phyloP scores from a whole-genome alignment of 2,888 invertebrate species.

The Luffia ferchaultella region DNA sequence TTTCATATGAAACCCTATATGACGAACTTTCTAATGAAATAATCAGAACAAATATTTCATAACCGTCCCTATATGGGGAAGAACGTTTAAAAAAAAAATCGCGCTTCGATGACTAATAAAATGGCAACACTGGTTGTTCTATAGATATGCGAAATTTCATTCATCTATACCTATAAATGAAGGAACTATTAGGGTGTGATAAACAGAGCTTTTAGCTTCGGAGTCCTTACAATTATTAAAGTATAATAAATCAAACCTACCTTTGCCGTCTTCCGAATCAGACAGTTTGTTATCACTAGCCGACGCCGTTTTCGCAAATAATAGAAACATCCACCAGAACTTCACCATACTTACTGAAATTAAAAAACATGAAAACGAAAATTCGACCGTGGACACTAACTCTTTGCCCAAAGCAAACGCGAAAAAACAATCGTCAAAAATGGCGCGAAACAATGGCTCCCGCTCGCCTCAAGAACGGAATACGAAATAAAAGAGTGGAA shows the following conservation, averaged over 20 bases:
- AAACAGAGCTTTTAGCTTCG: too few species aligned
- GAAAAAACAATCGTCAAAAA: slow-evolving; percentile 27
- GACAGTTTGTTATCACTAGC: slow-evolving; percentile 51
- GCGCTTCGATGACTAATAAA: too few species aligned
- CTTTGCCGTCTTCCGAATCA: slow-evolving; percentile 41
- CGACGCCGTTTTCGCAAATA: slow-evolving; percentile 53
- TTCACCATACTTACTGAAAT: slow-evolving; percentile 52
- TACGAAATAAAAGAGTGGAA: slow-evolving; percentile 21
- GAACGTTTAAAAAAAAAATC: too few species aligned
- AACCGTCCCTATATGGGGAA: too few species aligned
- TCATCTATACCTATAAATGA: too few species aligned
- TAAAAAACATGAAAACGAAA: slow-evolving; percentile 39
- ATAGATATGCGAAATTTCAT: too few species aligned
- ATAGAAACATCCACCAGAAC: slow-evolving; percentile 61
- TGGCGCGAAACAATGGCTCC: slow-evolving; percentile 25
- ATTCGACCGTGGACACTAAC: slow-evolving; percentile 18
- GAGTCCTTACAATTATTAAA: too few species aligned
- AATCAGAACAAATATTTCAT: too few species aligned
- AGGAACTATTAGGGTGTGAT: too few species aligned
- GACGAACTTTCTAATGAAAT: too few species aligned
- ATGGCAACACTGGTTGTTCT: too few species aligned
- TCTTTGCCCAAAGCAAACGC: slow-evolving; percentile 10
- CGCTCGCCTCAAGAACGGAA: slow-evolving; percentile 42
- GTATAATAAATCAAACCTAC: slow-evolving; percentile 20
- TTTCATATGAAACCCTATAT: too few species aligned